Evolutionary conservation across 2,888 invertebrate genomes (phyloP).

Genomic region (Emmelina monodactyla): DNA sequence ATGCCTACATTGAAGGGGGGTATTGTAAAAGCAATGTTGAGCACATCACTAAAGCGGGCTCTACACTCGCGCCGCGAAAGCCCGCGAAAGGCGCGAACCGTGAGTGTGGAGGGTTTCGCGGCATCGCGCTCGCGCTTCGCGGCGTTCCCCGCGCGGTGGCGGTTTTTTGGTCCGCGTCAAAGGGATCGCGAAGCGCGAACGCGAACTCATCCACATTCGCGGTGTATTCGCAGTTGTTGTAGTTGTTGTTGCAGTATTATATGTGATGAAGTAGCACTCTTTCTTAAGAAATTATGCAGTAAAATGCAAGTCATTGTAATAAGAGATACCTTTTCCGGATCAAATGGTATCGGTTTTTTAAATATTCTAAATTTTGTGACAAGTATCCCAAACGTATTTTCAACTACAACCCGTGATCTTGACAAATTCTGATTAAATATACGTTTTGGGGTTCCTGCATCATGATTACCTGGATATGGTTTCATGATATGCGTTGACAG

Average conservation of each 20-base stretch:
- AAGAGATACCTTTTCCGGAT: slow-evolving; percentile 11
- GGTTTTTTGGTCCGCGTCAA: slow-evolving; percentile 4
- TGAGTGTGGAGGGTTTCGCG: not conserved
- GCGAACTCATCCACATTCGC: slow-evolving; percentile 4
- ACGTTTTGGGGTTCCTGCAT: slow-evolving; percentile 11
- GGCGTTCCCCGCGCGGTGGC: not conserved
- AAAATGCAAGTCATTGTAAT: slow-evolving; percentile 13
- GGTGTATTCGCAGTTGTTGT: no score
- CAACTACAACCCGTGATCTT: slow-evolving; percentile 11
- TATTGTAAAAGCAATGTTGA: no score
- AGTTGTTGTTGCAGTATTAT: no score
- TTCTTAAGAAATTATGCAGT: slow-evolving; percentile 13
- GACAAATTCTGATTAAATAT: slow-evolving; percentile 13
- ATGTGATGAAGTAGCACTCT: slow-evolving; percentile 5
- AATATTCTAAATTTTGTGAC: slow-evolving; percentile 10
- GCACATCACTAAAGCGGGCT: not conserved
- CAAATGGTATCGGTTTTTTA: slow-evolving; percentile 8
- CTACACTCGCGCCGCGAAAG: not conserved
- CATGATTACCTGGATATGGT: slow-evolving; percentile 17
- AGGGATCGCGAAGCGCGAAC: slow-evolving; percentile 6
- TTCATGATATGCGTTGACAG: slow-evolving; percentile 16
- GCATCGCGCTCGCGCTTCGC: not conserved
- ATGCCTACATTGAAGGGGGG: no score
- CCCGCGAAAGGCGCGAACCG: slow-evolving; percentile 1
- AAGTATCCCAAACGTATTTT: slow-evolving; percentile 12